Evolutionary conservation across 2,113 vertebrate genomes (phyloP), one percentile per base, ranked within the genome.

Genomic region (Morone chrysops): DNA sequence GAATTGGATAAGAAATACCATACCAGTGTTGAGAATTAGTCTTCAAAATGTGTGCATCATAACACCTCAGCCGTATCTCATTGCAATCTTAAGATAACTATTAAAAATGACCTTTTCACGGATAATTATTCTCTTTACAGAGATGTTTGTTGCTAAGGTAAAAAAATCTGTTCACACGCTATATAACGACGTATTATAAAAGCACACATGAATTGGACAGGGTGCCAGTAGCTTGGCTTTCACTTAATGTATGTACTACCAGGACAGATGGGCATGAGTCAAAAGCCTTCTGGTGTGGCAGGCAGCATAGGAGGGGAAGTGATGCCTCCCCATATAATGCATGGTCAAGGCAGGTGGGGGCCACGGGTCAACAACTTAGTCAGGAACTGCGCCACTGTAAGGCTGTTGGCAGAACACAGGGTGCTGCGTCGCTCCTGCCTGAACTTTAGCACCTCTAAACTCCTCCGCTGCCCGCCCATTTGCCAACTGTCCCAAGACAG

Each of bases 251-350:
- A 94, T 91, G 91, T 93, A 91, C 92, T 91, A 93, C 82, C 75
- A 82, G 86, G 93, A 93, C 95, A 95, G 95, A 96, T 96, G 95
- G 95, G 85, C 87, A 92, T 96, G 94, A 96, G 94, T 95, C 95
- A 96, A 95, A 95, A 92, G 88, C 94, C 93, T 94, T 95, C 95
- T 96, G 94, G 90, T 89, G 79, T 92, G 84, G 90, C 84, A 92
- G 81, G 89, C 86, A 88, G 80, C 81, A 87, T 82, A 76, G 82
- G 82, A 87, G 70, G 81, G 85, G 76, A 92, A 86, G 84, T 81
- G 70, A 83, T 84, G 83, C 80, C 87, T 84, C 80, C 50, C 78
- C 78, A 81, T 86, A 91, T 90, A 93, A 92, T 92, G 83, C 84
- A 85, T 83, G 89, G 93, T 92, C 89, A 90, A 89, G 90, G 87